Evolutionary conservation across 2,797 vertebrate species (phyloP).

Genomic region (Gadopsis bispinosus): DNA sequence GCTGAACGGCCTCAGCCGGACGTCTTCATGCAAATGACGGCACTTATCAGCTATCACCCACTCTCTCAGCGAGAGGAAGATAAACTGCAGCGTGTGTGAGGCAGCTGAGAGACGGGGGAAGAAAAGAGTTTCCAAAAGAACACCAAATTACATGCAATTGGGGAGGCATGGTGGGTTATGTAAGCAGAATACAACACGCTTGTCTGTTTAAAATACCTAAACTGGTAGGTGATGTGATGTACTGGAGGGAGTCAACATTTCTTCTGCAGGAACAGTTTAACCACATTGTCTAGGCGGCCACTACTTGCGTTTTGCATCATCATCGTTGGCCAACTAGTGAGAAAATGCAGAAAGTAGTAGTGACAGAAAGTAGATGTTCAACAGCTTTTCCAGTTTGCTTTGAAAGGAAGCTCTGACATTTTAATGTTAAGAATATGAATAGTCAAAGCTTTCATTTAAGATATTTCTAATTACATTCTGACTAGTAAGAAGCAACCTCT

Average conservation of each 20-base stretch:
- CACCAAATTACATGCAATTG: constrained; percentile 9
- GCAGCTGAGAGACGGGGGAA: background rate
- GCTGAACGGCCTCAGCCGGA: background rate
- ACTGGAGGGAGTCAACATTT: background rate
- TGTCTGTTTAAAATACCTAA: background rate
- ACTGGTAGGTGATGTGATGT: background rate
- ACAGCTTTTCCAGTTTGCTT: background rate
- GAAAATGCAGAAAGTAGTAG: background rate
- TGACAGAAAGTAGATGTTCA: background rate
- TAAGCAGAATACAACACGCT: background rate
- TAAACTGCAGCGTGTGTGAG: background rate
- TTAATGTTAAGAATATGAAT: background rate
- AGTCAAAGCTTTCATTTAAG: too few relatives aligned
- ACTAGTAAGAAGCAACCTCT: background rate
- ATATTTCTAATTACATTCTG: too few relatives aligned
- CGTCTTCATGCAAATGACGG: constrained; percentile 36
- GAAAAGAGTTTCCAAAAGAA: background rate
- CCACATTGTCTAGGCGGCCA: background rate
- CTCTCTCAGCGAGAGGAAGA: background rate
- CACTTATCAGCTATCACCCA: constrained; percentile 42
- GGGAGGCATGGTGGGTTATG: background rate
- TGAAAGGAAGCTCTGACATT: background rate
- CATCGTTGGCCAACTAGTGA: background rate
- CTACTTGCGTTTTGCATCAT: background rate
- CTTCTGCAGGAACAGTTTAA: constrained; percentile 1